phyloP scores from a whole-genome alignment of 2,113 vertebrate species.

The Trachemys scripta region DNA sequence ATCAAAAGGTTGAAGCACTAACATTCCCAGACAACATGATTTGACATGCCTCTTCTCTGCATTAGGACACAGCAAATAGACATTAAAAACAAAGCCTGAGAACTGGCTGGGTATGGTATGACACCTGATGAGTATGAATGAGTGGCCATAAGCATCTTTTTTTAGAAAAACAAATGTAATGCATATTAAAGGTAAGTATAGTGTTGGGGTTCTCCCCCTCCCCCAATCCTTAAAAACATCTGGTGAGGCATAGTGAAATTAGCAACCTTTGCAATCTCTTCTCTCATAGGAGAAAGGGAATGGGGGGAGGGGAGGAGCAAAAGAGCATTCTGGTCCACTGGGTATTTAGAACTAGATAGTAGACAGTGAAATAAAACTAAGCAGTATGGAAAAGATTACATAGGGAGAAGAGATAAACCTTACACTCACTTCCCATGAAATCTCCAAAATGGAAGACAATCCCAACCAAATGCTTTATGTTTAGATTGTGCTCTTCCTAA shows the following conservation, averaged over 20 bases:
- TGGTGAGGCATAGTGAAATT: background rate
- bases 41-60: background rate
- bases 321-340: background rate
- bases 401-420: background rate
- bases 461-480: rapidly evolving
- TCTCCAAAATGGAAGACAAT: background rate
- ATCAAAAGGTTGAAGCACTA: too few species aligned
- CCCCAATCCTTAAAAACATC: background rate
- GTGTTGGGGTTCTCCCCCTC: background rate
- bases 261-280: background rate
- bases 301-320: rapidly evolving
- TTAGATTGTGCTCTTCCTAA: background rate
- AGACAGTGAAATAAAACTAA: background rate
- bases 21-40: background rate
- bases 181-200: background rate
- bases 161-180: background rate
- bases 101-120: background rate
- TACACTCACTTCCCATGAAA: background rate
- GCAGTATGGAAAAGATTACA: background rate
- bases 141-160: background rate
- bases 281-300: background rate
- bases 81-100: background rate
- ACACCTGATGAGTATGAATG: conserved; percentile 12
- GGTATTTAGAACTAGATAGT: background rate
- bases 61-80: background rate